These are phyloP conservation scores for Colinus virginianus DNA, from an alignment of 2,113 vertebrate species.

Conservation along the genomic window DNA sequence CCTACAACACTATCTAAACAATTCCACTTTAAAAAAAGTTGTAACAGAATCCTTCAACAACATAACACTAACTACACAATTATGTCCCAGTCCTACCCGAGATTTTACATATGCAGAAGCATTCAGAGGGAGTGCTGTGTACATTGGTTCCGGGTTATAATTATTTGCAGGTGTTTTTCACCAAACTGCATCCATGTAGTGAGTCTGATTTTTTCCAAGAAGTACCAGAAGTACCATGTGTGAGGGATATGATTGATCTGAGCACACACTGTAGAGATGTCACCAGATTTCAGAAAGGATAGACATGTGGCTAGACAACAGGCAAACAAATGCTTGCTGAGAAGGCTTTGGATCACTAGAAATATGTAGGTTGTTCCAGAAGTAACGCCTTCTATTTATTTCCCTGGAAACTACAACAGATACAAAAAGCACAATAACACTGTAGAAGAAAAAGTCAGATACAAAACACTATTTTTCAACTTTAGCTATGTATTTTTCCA, in stretches of 20 bases:
- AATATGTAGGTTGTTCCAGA: not conserved
- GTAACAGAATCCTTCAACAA: not conserved
- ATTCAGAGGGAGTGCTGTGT: not conserved
- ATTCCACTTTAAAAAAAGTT: not conserved
- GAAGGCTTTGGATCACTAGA: not conserved
- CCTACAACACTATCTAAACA: not conserved
- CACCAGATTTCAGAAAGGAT: accelerated
- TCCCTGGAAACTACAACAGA: too few relatives aligned
- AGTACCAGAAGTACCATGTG: too few relatives aligned
- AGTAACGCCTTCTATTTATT: too few relatives aligned
- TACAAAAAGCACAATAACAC: too few relatives aligned
- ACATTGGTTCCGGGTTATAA: not conserved
- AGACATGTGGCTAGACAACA: too few relatives aligned
- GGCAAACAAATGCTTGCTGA: not conserved
- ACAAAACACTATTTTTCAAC: too few relatives aligned
- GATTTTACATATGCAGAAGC: not conserved
- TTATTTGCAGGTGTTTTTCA: not conserved
- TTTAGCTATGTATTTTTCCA: too few relatives aligned
- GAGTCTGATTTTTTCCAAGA: not conserved
- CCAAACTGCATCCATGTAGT: not conserved
- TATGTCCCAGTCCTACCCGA: not conserved
- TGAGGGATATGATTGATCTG: not conserved
- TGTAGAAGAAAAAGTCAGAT: too few relatives aligned
- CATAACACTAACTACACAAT: not conserved
- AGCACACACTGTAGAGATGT: accelerated